phyloP scores from a whole-genome alignment of 2,888 invertebrate genomes.

The Drosophila subquinaria region DNA sequence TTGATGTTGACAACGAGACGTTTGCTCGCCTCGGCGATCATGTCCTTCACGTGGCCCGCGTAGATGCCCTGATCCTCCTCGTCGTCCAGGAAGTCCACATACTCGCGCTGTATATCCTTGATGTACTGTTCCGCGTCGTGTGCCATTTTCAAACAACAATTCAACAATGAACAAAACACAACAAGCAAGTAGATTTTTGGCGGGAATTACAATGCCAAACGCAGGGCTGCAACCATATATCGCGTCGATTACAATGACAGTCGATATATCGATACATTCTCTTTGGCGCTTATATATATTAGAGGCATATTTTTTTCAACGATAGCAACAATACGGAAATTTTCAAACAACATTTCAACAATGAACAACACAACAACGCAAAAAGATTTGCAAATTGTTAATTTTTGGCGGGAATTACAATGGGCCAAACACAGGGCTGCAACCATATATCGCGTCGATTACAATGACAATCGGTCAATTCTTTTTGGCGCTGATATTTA shows the following conservation, averaged over 20 bases:
- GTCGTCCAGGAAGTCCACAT: conserved; percentile 98
- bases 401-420: conserved; percentile 57
- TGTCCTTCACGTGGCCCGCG: conserved; percentile 92
- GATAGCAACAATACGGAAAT: too few relatives aligned
- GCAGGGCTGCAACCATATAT: conserved; percentile 18
- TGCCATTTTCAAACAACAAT: conserved; percentile 54
- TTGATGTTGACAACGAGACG: conserved; percentile 96
- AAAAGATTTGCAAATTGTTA: conserved; percentile 30
- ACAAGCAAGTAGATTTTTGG: conserved; percentile 51
- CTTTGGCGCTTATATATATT: too few relatives aligned
- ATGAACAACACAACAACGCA: conserved; percentile 37
- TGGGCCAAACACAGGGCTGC: conserved; percentile 24
- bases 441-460: background rate
- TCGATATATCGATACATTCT: background rate
- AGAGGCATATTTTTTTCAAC: too few relatives aligned
- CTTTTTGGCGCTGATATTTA: too few relatives aligned
- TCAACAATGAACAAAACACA: conserved; percentile 38
- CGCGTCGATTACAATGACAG: background rate
- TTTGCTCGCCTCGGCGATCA: conserved; percentile 93
- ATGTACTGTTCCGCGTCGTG: conserved; percentile 91
- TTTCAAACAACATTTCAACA: conserved; percentile 26
- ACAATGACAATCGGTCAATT: background rate
- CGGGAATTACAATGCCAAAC: conserved; percentile 40
- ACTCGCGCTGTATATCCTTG: conserved; percentile 95
- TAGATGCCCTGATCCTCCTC: conserved; percentile 97